phyloP scores from a whole-genome alignment of 2,797 vertebrate species.

The Clamator glandarius region DNA sequence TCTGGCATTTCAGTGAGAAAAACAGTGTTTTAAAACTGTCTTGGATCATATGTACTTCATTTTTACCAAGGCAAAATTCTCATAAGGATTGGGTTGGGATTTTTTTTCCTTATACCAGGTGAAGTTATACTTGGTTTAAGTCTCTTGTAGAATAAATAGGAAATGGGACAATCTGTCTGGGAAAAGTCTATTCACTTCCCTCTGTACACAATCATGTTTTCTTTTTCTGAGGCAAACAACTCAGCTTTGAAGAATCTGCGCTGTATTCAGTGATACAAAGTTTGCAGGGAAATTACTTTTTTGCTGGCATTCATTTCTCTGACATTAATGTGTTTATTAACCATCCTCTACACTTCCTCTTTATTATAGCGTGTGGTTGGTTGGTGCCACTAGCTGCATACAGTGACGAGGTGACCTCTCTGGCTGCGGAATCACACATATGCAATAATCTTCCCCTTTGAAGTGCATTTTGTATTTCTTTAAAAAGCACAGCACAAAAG shows the following conservation, averaged over 20 bases:
- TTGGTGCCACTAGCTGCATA: neutral
- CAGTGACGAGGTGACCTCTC: neutral
- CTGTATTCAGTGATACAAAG: neutral
- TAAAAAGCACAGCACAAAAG: neutral
- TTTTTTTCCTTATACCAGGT: neutral
- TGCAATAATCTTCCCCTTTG: neutral
- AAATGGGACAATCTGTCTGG: neutral
- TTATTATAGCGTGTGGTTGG: neutral
- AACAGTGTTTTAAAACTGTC: neutral
- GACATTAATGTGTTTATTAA: slow-evolving; percentile 19
- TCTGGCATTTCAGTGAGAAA: neutral
- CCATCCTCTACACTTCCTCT: slow-evolving; percentile 36
- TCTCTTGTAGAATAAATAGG: neutral
- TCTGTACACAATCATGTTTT: neutral
- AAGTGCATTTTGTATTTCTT: neutral
- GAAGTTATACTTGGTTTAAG: neutral
- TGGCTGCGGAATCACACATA: neutral
- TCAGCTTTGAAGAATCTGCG: neutral
- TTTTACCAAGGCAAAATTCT: neutral
- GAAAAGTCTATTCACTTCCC: neutral
- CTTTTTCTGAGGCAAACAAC: neutral
- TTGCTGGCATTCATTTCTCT: neutral
- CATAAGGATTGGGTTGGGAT: neutral
- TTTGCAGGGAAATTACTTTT: neutral
- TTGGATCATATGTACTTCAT: neutral